phyloP scores from a whole-genome alignment of 2,888 invertebrate genomes.

The Hirtodrosophila duncani region DNA sequence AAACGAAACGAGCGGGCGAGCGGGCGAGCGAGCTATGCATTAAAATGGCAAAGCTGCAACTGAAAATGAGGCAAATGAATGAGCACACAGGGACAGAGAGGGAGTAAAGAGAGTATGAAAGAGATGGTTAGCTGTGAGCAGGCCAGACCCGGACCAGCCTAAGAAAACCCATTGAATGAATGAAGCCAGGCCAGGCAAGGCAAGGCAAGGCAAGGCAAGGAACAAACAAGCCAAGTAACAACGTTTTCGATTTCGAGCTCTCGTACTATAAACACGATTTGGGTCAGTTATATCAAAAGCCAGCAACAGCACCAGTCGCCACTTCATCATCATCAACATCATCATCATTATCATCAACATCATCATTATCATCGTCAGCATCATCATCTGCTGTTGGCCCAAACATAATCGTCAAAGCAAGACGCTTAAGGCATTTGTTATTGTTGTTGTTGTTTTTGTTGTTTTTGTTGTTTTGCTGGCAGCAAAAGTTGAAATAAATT shows the following conservation, averaged over 20 bases:
- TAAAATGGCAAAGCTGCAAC: constrained; percentile 57
- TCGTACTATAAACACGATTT: constrained; percentile 52
- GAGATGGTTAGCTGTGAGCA: constrained; percentile 11
- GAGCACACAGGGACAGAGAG: constrained; percentile 26
- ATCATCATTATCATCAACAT: constrained; percentile 45
- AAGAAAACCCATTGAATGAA: constrained; percentile 41
- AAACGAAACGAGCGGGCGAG: too few relatives aligned
- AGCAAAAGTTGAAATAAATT: constrained; percentile 68
- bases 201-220: constrained; percentile 22
- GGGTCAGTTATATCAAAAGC: constrained; percentile 71
- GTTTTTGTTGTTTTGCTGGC: constrained; percentile 33
- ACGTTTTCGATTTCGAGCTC: constrained; percentile 10
- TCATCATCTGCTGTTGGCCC: constrained; percentile 32
- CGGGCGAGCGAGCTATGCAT: constrained; percentile 50
- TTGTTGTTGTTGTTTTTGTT: constrained; percentile 17
- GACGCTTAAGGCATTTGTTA: constrained; percentile 36
- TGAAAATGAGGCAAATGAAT: constrained; percentile 66
- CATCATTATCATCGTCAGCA: constrained; percentile 26
- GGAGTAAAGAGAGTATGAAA: neutral
- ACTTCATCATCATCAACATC: constrained; percentile 18
- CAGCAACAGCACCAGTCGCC: constrained; percentile 1
- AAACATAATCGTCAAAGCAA: constrained; percentile 53
- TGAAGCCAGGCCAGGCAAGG: constrained; percentile 22
- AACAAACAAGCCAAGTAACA: constrained; percentile 11
- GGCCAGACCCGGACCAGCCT: constrained; percentile 26